Percentiles rank a stretch among this genome's conserved stretches.
Evolutionary conservation across 2,113 vertebrate species (phyloP).

Genomic region (Hyla sarda): DNA sequence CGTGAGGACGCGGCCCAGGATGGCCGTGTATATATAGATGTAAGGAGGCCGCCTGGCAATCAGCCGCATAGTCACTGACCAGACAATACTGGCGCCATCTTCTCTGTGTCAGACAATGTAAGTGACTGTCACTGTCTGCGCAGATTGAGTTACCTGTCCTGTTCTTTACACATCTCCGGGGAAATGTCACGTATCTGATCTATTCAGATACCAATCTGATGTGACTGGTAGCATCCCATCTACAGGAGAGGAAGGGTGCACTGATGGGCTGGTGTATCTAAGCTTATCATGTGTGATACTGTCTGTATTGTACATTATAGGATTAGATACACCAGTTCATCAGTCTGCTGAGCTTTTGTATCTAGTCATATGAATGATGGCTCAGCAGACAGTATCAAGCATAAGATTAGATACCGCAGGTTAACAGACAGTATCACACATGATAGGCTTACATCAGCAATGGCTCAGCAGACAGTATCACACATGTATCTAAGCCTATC

Average conservation of each 20-base stretch:
- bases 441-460: no score
- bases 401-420: not conserved
- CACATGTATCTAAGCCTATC: no score
- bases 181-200: slow-evolving; percentile 1
- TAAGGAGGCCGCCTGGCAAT: not conserved
- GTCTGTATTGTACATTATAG: no score
- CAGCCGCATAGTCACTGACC: not conserved
- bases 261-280: not conserved
- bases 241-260: no score
- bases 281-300: not conserved
- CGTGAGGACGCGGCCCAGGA: no score
- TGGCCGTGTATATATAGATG: no score
- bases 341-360: not conserved
- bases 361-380: not conserved
- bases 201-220: no score
- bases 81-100: slow-evolving; percentile 27
- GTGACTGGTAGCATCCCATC: no score
- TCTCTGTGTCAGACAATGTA: not conserved
- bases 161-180: not conserved
- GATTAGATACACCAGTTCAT: no score
- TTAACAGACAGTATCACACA: no score
- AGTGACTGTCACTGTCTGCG: not conserved
- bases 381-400: no score
- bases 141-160: slow-evolving; percentile 24
- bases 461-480: no score